Percentiles rank a stretch among this genome's conserved stretches.
Evolutionary conservation across 2,797 vertebrate species (phyloP).

Genomic region (Sebastes glaucus): DNA sequence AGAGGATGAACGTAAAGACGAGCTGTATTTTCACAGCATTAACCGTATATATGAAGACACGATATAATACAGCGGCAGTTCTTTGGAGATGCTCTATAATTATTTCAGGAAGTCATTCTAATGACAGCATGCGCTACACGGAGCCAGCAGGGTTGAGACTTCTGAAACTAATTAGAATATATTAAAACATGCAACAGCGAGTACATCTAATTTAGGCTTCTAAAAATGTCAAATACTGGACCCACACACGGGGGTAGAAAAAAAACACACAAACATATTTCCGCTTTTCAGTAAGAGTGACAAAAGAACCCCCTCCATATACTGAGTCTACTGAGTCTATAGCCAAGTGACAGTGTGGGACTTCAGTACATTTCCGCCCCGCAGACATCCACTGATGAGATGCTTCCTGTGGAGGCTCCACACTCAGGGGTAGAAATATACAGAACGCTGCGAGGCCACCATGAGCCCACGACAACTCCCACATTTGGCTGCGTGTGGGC

Average conservation of each 20-base stretch:
- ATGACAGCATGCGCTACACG: not conserved
- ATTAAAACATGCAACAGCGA: not conserved
- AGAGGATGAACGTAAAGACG: not conserved
- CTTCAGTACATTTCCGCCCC: not conserved
- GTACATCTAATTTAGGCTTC: not conserved
- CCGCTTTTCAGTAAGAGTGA: not conserved
- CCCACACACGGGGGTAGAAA: not conserved
- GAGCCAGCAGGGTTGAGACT: not conserved
- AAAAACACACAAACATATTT: not conserved
- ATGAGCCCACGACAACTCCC: conserved; percentile 12
- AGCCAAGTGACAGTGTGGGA: conserved; percentile 18
- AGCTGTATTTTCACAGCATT: not conserved
- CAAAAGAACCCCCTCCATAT: not conserved
- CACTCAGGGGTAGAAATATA: not conserved
- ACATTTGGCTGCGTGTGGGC: conserved; percentile 34
- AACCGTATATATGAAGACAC: not conserved
- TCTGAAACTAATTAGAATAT: not conserved
- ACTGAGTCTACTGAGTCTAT: not conserved
- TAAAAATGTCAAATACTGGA: not conserved
- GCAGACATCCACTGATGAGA: conserved; percentile 30
- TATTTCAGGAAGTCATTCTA: conserved; percentile 12
- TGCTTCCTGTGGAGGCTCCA: conserved; percentile 23
- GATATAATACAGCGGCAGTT: not conserved
- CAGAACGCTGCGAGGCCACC: not conserved
- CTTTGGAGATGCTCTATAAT: not conserved